Evolutionary conservation across 2,888 invertebrate genomes (phyloP), one percentile per base, ranked within the genome.

Genomic region (Mesochorus sp.): DNA sequence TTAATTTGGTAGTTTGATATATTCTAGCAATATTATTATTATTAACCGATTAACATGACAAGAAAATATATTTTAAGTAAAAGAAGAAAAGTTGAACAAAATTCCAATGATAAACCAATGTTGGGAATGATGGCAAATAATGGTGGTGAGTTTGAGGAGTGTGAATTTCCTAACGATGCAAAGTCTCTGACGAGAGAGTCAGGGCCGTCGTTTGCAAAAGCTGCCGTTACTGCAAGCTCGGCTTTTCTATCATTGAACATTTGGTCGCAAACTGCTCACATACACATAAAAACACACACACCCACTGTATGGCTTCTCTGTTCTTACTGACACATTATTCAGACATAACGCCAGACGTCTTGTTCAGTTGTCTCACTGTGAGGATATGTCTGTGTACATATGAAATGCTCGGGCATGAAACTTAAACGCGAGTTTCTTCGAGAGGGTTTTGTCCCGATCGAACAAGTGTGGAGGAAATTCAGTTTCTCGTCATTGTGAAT

Each of bases 391-490:
- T n/a, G n/a, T n/a, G n/a, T 57, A 59, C 49, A 49, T 37, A 64
- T 51, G 24, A 24, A 21, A 55, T 24, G 34, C 24, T 3, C 8
- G 8, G 28, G 12, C 6, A 6, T 2, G 39, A 39, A 61, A 75
- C 61, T 68, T 19, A 44, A 14, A 53, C 44, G n/a, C n/a, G 49
- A 67, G 67, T 53, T 67, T 49, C 67, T 39, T n/a, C 37, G 53
- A 31, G 14, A 31, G 4, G 26, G 57, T 31, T 73, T 77, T 62
- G 66, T 77, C 61, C 61, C 51, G 49, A 67, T 73, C 24, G 53
- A 53, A 57, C 75, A 8, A 61, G 68, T 34, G n/a, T n/a, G 37
- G 37, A 28, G 44, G 39, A 67, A 67, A 59, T 73, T 73, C 49
- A 24, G 67, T 53, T 61, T 42, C 64, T 34, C 39, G 10, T 49